These are phyloP conservation scores for Antitype chi DNA, from an alignment of 2,888 invertebrate species.

Conservation along the genomic window DNA sequence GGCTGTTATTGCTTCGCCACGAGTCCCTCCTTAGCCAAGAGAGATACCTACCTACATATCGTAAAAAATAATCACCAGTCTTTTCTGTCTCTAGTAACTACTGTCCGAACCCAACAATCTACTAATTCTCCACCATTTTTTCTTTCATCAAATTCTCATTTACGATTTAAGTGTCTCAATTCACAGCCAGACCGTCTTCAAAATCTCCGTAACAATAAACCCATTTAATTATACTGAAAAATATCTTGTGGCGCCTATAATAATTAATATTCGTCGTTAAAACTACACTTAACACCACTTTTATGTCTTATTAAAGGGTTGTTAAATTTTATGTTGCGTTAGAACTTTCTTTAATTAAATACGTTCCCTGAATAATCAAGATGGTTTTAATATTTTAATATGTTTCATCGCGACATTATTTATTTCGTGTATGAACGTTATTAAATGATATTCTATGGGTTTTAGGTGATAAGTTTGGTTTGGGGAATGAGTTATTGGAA, in stretches of 20 bases:
- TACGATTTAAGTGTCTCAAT: constrained; percentile 13
- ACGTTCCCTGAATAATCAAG: constrained; percentile 89
- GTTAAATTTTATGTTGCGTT: constrained; percentile 87
- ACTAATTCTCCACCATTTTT: neutral
- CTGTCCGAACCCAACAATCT: too few relatives aligned
- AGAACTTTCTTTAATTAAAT: constrained; percentile 88
- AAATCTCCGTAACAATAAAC: constrained; percentile 65
- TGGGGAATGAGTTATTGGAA: constrained; percentile 3
- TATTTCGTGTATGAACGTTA: constrained; percentile 69
- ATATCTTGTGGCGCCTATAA: constrained; percentile 84
- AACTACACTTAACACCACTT: constrained; percentile 84
- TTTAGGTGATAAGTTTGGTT: constrained; percentile 25
- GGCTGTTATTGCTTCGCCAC: too few relatives aligned
- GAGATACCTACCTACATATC: neutral
- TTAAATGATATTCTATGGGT: constrained; percentile 55
- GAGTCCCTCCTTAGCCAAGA: too few relatives aligned
- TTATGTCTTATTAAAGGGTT: constrained; percentile 90
- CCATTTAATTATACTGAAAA: constrained; percentile 71
- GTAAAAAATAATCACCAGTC: neutral
- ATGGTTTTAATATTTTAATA: constrained; percentile 80
- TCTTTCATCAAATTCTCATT: neutral
- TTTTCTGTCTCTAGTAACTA: neutral
- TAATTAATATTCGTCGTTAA: constrained; percentile 88
- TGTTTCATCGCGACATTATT: constrained; percentile 70
- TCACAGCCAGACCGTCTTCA: neutral